Conservation (phyloP, 2,888 invertebrate genomes). For the Lingula anatina region DNA sequence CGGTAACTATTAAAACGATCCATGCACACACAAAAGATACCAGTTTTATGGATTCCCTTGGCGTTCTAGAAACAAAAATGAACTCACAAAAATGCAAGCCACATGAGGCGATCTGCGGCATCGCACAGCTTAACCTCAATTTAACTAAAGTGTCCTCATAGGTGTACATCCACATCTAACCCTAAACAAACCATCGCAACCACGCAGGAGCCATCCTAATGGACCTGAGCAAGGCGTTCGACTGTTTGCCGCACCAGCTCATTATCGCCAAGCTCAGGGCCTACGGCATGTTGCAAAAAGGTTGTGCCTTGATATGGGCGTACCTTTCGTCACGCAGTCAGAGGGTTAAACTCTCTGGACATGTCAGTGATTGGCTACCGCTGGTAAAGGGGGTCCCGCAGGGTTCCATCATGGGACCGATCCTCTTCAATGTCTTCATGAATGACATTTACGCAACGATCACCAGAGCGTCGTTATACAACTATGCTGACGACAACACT, state of each 20-base stretch:
- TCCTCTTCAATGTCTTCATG: background rate
- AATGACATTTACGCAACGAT: background rate
- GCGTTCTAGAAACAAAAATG: too few relatives aligned
- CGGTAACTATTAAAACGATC: too few relatives aligned
- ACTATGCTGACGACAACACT: background rate
- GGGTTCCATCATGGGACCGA: background rate
- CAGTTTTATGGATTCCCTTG: too few relatives aligned
- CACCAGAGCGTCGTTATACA: background rate
- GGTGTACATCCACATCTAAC: too few relatives aligned
- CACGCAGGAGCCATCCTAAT: conserved; percentile 10
- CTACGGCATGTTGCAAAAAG: conserved; percentile 6
- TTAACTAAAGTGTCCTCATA: too few relatives aligned
- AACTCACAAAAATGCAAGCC: too few relatives aligned
- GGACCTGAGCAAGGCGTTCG: conserved; percentile 13
- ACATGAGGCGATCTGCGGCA: too few relatives aligned
- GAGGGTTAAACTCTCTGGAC: background rate
- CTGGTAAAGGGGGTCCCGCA: conserved; percentile 1
- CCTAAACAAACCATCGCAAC: too few relatives aligned
- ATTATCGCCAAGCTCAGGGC: conserved; percentile 9
- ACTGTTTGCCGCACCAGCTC: conserved; percentile 12
- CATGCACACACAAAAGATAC: too few relatives aligned
- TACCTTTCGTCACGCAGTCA: background rate
- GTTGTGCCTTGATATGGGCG: background rate
- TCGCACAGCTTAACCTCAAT: too few relatives aligned
- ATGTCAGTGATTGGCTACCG: background rate